Base-by-base conservation (phyloP, 2,797 vertebrate species). In the Molothrus ater region DNA sequence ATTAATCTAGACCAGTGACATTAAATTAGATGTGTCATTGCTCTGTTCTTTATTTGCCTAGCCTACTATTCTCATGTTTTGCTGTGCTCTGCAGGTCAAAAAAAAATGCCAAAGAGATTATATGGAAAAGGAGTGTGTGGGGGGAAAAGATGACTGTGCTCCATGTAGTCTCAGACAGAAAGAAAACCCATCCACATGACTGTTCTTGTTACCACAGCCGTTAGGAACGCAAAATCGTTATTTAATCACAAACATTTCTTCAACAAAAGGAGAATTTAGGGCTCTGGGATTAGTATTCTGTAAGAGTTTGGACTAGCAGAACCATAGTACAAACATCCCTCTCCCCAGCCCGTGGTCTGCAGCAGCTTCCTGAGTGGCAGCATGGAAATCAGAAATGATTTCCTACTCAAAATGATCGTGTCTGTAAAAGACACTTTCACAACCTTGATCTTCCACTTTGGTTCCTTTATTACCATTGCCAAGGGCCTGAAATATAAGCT, bases 41-140 rank as follows among this genome's bases (percentile, higher is more conserved):
- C 78, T 60, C 36, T 31, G 31, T 48, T 84, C 22, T 90, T 76
- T 91, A 65, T 93, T 90, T 90, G 22, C 21, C 17, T 60, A 26
- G 86, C 48, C 11, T 66, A n/a, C 78, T 90, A 64, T 64, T 73
- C 71, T 79, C 13, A 14, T 71, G 24, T 84, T 87, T 86, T 92
- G 18, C 64, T 86, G 31, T 79, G 64, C 34, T 90, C 59, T 95
- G 83, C 32, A 68, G 91, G 88, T 88, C 80, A 92, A 90, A 94
- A 83, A 26, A 82, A 96, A 94, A 93, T 86, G 76, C n/a, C 78
- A 80, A 63, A 84, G 31, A 78, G 47, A 86, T 87, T 88, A 81
- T 32, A 82, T 50, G 21, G 79, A 83, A 63, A 74, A 59, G 29
- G 16, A 19, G 43, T 9, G 40, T 45, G 42, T 1, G 18, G 1